phyloP scores from a whole-genome alignment of 2,797 vertebrate species.

The Helicolenus hilgendorfi region DNA sequence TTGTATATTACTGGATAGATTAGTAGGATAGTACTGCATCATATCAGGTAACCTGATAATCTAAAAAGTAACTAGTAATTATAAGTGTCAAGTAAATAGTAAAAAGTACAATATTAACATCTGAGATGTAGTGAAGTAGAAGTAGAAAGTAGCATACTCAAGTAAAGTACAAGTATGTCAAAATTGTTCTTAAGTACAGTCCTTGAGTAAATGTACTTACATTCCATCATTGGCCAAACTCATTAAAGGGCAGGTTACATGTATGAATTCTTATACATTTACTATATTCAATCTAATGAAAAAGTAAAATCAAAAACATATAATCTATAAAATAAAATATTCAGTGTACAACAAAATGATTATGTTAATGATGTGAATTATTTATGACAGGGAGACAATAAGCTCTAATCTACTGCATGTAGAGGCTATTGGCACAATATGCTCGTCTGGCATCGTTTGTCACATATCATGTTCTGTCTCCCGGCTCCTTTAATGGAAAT shows the following conservation, averaged over 20 bases:
- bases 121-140: too few relatives aligned
- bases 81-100: too few relatives aligned
- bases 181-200: too few relatives aligned
- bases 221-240: neutral
- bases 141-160: too few relatives aligned
- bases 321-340: neutral
- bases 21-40: too few relatives aligned
- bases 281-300: neutral
- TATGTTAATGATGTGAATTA: slow-evolving; percentile 28
- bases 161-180: too few relatives aligned
- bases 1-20: too few relatives aligned
- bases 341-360: neutral
- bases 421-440: slow-evolving; percentile 43
- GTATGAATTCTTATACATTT: neutral
- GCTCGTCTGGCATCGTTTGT: slow-evolving; percentile 66
- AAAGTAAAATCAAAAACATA: neutral
- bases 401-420: slow-evolving; percentile 31
- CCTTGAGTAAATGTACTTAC: too few relatives aligned
- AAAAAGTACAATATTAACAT: too few relatives aligned
- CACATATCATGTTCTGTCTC: slow-evolving; percentile 74
- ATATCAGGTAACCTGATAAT: too few relatives aligned
- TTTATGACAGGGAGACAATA: slow-evolving; percentile 49
- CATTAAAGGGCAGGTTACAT: neutral
- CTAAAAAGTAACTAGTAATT: too few relatives aligned
- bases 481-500: slow-evolving; percentile 74